Evolutionary conservation across 1,140 invertebrate genomes (phyloP).

Genomic region (Tetramorium simillimum): DNA sequence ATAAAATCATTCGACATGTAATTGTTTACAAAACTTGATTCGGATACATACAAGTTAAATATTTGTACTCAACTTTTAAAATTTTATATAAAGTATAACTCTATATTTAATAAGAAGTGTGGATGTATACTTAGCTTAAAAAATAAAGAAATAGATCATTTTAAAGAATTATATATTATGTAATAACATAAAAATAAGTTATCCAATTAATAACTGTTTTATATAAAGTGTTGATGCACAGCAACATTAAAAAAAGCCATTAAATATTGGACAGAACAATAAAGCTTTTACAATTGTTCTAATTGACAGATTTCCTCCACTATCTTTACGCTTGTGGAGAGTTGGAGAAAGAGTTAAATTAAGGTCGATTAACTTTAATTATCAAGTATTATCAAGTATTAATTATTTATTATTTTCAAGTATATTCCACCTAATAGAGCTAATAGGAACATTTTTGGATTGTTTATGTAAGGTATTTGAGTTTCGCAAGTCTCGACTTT

Average conservation of each 20-base stretch:
- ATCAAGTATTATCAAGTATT: no score
- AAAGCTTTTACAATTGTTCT: neutral
- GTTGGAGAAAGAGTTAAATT: neutral
- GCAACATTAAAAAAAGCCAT: neutral
- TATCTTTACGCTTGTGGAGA: neutral
- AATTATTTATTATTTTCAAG: no score
- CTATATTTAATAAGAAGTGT: no score
- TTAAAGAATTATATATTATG: no score
- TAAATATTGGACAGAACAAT: neutral
- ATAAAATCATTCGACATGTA: no score
- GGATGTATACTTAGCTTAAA: no score
- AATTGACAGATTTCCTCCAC: neutral
- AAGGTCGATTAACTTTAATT: conserved; percentile 48
- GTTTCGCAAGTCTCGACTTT: conserved; percentile 78
- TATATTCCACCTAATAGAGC: conserved; percentile 69
- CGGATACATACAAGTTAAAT: no score
- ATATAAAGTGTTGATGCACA: neutral
- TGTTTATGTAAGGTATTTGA: conserved; percentile 78
- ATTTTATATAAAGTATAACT: no score
- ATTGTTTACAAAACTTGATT: no score
- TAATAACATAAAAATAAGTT: no score
- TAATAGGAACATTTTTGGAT: conserved; percentile 84
- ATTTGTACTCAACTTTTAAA: no score
- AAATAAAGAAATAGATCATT: no score
- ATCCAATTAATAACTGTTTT: neutral